A percentile compares a stretch with the other conserved stretches of the same genome.
These are phyloP conservation scores for Antennarius striatus DNA, from an alignment of 2,113 vertebrate species.

Conservation along the genomic window DNA sequence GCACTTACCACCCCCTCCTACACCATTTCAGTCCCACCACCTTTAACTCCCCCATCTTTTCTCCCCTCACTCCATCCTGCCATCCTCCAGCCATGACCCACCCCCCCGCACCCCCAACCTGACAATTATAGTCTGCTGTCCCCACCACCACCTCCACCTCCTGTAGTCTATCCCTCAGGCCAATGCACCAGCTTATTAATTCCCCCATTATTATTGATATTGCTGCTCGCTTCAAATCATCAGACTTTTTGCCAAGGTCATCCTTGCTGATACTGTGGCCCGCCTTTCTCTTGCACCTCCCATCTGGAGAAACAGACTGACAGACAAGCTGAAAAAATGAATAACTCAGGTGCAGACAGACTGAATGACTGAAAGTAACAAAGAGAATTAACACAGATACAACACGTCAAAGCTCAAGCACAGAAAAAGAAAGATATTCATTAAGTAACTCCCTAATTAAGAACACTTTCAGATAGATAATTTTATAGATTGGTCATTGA, in stretches of 20 bases:
- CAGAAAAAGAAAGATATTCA: too few species aligned
- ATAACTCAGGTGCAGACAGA: constrained; percentile 33
- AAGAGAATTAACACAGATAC: constrained; percentile 30
- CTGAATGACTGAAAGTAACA: constrained; percentile 27
- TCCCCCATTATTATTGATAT: constrained; percentile 81
- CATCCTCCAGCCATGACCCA: constrained; percentile 23
- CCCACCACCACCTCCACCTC: constrained; percentile 26
- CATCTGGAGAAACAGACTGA: constrained; percentile 46
- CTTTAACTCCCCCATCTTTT: constrained; percentile 31
- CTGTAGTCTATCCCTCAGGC: constrained; percentile 64
- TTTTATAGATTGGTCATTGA: too few species aligned
- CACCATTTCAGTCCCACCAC: constrained; percentile 11
- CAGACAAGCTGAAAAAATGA: constrained; percentile 48
- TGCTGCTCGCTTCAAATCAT: constrained; percentile 70
- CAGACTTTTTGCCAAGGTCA: constrained; percentile 79
- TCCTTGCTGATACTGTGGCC: constrained; percentile 54
- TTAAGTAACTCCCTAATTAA: too few species aligned
- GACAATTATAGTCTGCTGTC: constrained; percentile 34
- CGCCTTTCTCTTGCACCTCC: constrained; percentile 45
- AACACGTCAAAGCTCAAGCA: neutral
- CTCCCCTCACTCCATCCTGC: constrained; percentile 30
- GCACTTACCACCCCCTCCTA: constrained; percentile 68
- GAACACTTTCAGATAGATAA: too few species aligned
- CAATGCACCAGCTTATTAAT: constrained; percentile 74
- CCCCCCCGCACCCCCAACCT: constrained; percentile 1